Percentiles rank a stretch among this genome's conserved stretches.
These are phyloP conservation scores for Synodontis membranacea DNA, from an alignment of 2,113 vertebrate genomes.

Conservation along the genomic window DNA sequence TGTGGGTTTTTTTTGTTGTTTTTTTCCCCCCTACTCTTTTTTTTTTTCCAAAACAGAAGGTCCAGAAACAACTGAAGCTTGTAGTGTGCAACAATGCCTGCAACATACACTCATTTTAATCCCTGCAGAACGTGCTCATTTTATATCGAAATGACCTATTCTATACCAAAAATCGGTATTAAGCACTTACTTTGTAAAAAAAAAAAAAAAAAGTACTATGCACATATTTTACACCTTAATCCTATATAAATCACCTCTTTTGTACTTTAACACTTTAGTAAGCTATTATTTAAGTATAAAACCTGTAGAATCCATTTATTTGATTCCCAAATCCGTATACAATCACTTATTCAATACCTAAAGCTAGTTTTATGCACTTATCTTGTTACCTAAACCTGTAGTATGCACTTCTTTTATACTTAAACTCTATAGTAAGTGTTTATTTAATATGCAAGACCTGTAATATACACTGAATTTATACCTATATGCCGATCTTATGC, in stretches of 20 bases:
- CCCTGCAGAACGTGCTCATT: not conserved
- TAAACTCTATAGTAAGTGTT: too few species aligned
- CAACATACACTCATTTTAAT: not conserved
- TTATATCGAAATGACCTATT: not conserved
- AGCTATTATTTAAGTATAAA: too few species aligned
- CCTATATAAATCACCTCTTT: not conserved
- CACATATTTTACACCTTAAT: not conserved
- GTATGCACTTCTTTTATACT: not conserved
- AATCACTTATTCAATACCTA: not conserved
- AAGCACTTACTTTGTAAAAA: not conserved
- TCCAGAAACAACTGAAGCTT: not conserved
- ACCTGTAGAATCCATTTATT: too few species aligned
- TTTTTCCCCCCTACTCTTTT: not conserved
- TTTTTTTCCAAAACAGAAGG: not conserved
- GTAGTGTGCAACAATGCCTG: not conserved
- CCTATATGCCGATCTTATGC: not conserved
- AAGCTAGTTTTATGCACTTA: too few species aligned
- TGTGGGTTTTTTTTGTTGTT: conserved; percentile 20
- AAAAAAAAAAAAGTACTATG: too few species aligned
- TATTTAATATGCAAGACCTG: too few species aligned
- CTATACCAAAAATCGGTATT: not conserved
- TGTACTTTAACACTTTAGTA: too few species aligned
- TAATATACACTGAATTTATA: not conserved
- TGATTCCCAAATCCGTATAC: not conserved
- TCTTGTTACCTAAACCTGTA: not conserved